Base-by-base conservation (phyloP, 1,140 invertebrate species). In the Cotesia vestalis region DNA sequence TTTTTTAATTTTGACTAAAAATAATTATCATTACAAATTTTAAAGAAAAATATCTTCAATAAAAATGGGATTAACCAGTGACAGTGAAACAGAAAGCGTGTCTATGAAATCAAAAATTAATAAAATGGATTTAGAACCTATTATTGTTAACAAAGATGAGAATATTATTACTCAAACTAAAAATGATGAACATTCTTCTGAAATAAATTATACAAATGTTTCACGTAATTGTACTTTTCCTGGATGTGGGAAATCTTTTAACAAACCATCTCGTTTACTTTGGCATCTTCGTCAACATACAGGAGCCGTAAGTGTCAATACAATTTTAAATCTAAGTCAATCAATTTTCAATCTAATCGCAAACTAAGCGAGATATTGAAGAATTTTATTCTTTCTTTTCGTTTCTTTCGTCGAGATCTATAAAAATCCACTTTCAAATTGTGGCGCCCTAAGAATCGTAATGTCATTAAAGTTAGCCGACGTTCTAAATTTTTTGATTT, bases 231-330 rank as follows among this genome's bases (percentile, higher is more conserved):
- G 84, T 53, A 72, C 34, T 9, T 78, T 75, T 64, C n/a, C 71
- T 8, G 78, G 74, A 3, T 85, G 82, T 11, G 60, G 75, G 20
- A 72, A 75, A 12, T 57, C 61, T 27, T 84, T 81, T 75, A 12
- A 53, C 14, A 79, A 76, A 55, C 79, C 78, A 59, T 79, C 74
- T 1, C 69, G 72, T 63, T 76, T 85, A n/a, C 35, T 69, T 4
- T 72, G 79, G 4, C 84, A 85, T 57, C 68, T 76, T 11, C 75
- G 79, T 62, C 53, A 71, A 5, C 84, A 84, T 53, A 81, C 77
- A 9, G 82, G 82, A 74, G 80, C 83, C 73, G 83, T 85, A 80
- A 20, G 55, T 35, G 5, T 46, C 11, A 46, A 46, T 9, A 17
- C 5, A 20, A 53, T 36, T 34, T 53, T 53, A 17, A n/a, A 63